Conservation (phyloP, 2,888 invertebrate genomes). For the Lamellibrachia columna region DNA sequence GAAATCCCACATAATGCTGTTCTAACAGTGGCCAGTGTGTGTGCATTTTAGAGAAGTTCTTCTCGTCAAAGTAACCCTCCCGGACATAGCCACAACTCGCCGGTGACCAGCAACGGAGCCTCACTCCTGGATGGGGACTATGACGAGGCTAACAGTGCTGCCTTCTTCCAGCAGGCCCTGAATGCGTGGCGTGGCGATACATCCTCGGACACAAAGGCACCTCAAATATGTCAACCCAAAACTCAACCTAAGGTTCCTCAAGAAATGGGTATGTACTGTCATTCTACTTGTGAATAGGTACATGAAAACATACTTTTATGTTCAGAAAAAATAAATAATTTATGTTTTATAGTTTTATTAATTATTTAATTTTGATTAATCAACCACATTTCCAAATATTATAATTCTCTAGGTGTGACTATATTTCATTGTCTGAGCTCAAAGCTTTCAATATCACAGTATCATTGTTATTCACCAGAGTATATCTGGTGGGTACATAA, state of each 20-base stretch:
- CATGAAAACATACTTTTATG: background rate
- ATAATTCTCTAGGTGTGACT: too few relatives aligned
- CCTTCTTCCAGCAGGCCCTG: slow-evolving; percentile 62
- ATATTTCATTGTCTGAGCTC: too few relatives aligned
- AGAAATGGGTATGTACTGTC: background rate
- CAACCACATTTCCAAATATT: too few relatives aligned
- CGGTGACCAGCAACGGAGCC: slow-evolving; percentile 26
- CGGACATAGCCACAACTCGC: background rate
- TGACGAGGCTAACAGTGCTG: slow-evolving; percentile 61
- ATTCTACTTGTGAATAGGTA: too few relatives aligned
- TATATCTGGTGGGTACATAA: too few relatives aligned
- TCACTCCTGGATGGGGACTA: slow-evolving; percentile 56
- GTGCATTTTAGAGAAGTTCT: background rate
- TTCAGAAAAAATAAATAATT: background rate
- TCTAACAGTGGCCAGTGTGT: too few relatives aligned
- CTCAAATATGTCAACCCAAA: background rate
- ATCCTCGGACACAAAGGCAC: background rate
- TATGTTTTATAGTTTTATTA: background rate
- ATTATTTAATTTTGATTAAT: too few relatives aligned
- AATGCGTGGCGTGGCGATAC: slow-evolving; percentile 51
- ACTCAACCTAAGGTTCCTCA: background rate
- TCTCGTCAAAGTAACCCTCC: background rate
- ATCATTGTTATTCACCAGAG: too few relatives aligned
- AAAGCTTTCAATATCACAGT: too few relatives aligned
- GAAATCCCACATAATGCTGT: too few relatives aligned